Evolutionary conservation across 2,113 vertebrate species (phyloP).

Genomic region (Colius striatus): DNA sequence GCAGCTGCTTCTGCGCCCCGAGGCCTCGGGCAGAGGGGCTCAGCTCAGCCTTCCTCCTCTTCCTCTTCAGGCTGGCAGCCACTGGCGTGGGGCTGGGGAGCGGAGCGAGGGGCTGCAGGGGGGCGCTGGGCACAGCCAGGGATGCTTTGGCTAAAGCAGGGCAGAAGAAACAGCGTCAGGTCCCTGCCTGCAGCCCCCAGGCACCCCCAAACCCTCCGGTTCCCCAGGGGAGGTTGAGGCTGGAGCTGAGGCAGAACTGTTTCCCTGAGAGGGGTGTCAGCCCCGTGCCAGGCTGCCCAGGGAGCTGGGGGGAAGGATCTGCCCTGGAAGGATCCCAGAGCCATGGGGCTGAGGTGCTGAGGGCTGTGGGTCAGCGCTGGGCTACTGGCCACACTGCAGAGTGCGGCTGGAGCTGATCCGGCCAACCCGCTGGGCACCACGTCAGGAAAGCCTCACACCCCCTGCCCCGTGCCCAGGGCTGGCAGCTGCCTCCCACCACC

Average conservation of each 20-base stretch:
- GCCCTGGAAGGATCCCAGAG: too few relatives aligned
- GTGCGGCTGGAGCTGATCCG: background rate
- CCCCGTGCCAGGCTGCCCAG: too few relatives aligned
- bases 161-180: background rate
- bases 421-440: rapidly evolving
- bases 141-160: background rate
- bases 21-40: too few relatives aligned
- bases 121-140: background rate
- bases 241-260: too few relatives aligned
- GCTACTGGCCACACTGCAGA: background rate
- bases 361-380: background rate
- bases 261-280: too few relatives aligned
- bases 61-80: background rate
- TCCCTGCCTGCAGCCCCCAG: background rate
- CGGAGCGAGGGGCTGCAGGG: background rate
- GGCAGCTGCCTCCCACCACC: background rate
- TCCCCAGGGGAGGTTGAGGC: too few relatives aligned
- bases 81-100: background rate
- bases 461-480: background rate
- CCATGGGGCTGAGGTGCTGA: too few relatives aligned
- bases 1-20: too few relatives aligned
- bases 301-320: too few relatives aligned
- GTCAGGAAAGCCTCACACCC: background rate
- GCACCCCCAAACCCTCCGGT: too few relatives aligned
- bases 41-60: too few relatives aligned